Evolutionary conservation across 2,888 invertebrate species (phyloP), one percentile per base, ranked within the genome.

Genomic region (Drosophila cracens): DNA sequence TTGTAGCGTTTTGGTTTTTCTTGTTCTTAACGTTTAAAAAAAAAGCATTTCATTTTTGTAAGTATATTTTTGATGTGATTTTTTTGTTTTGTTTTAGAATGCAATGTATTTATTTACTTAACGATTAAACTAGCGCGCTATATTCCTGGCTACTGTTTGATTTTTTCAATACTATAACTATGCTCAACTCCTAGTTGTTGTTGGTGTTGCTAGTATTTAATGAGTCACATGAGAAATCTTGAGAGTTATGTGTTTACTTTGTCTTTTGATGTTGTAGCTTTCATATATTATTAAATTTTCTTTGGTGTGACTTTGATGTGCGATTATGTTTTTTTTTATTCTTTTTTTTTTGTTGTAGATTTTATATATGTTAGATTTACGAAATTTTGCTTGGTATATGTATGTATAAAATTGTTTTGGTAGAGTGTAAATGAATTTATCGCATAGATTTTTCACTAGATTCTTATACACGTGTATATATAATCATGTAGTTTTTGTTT

Each of bases 211-310:
- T 77, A 52, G 62, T 64, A 56, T 59, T 65, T 56, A 27, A 66
- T 69, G 74, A 76, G 89, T 89, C 85, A 85, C 85, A 89, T 89
- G 90, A 89, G 86, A 89, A 89, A 85, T 89, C 75, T 74, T 63
- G 33, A 43, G 59, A 54, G 16, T 60, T 60, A 34, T 65, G 36
- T 25, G 25, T 62, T 46, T 54, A 18, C 6, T 21, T 54, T 36
- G 49, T 59, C 33, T 13, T 52, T 58, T 40, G 27, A 76, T 54
- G 40, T 40, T 40, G 48, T 56, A 64, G 51, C 49, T 31, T 58
- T 62, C 43, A 43, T 34, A 31, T 58, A 57, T 21, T n/a, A 21
- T 21, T 13, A 13, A 58, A 59, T 51, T 34, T 27, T 40, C 58
- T 40, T 49, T n/a, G 2, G 34, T 38, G 57, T 80, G 68, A 49